Evolutionary conservation across 1,140 invertebrate genomes (phyloP).

Genomic region (Trichomalopsis sarcophagae): DNA sequence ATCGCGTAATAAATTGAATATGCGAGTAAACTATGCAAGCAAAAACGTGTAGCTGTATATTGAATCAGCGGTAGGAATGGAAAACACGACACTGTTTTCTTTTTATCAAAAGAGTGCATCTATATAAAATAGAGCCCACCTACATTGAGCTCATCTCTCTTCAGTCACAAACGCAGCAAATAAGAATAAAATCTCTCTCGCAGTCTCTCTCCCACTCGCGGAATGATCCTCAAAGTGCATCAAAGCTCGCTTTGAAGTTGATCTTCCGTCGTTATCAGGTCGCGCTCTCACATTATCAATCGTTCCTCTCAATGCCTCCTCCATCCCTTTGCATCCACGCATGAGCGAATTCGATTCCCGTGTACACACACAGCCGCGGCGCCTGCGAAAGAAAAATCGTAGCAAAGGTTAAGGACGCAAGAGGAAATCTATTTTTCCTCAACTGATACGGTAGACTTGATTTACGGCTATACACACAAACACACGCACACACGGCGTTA

Average conservation of each 20-base stretch:
- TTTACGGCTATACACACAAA: background rate
- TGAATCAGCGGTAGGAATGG: no score
- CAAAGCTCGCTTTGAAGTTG: conserved; percentile 9
- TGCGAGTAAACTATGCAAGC: no score
- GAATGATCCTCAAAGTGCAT: background rate
- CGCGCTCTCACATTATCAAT: conserved; percentile 8
- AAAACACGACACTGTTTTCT: no score
- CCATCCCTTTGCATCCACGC: background rate
- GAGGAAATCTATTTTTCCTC: conserved; percentile 40
- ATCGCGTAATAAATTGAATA: no score
- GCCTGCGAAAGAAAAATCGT: conserved; percentile 15
- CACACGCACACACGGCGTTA: background rate
- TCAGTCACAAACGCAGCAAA: background rate
- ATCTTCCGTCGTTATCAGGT: conserved; percentile 12
- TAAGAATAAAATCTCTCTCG: background rate
- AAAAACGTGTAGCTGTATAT: no score
- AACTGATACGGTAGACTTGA: conserved; percentile 31
- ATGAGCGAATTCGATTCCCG: background rate
- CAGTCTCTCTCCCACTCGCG: background rate
- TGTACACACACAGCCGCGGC: no score
- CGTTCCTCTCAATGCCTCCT: background rate
- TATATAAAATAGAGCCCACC: no score
- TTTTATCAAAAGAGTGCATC: no score
- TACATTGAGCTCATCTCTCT: background rate
- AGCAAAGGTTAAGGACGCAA: conserved; percentile 30